Evolutionary conservation across 2,888 invertebrate genomes (phyloP), one percentile per base, ranked within the genome.

Genomic region (Melinaea menophilus): DNA sequence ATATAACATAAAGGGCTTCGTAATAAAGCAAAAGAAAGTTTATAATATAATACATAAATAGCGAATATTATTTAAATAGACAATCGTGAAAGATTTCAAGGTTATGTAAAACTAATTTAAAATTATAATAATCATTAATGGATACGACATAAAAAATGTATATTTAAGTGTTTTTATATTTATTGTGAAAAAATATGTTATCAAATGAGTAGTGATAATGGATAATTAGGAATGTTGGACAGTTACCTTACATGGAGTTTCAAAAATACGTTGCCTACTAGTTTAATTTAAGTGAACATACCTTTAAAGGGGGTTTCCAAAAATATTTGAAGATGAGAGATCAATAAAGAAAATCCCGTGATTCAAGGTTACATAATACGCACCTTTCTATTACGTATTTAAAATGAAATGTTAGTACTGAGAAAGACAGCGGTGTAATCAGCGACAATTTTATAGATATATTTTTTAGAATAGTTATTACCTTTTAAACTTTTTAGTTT

Each of bases 321-420:
- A 54, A 61, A 64, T 59, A 74, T 75, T 77, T 74, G 71, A 63
- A 34, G 58, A 65, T 73, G 71, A 75, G 73, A 82, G 79, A 89
- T 89, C 88, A 86, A 86, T 88, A 88, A 81, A 77, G 73, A 79
- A 51, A 82, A 84, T 88, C 89, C 83, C 88, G 90, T 89, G 90
- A 90, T 89, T 90, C 90, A 90, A 90, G 90, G 90, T 90, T 90
- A 90, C 89, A 84, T 90, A 90, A 90, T 87, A 81, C 83, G 79
- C 83, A 84, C 78, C 80, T 81, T 85, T 84, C 79, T 80, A 79
- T 77, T 77, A 74, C 75, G 72, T 74, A 77, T 47, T 34, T 72
- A 73, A 77, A 81, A 77, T 78, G 69, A 73, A 76, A 75, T 75
- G 73, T 73, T 76, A 74, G 73, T 73, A 77, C 78, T 72, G 41